Evolutionary conservation across 2,113 vertebrate species (phyloP).

Genomic region (Syngnathus typhle): DNA sequence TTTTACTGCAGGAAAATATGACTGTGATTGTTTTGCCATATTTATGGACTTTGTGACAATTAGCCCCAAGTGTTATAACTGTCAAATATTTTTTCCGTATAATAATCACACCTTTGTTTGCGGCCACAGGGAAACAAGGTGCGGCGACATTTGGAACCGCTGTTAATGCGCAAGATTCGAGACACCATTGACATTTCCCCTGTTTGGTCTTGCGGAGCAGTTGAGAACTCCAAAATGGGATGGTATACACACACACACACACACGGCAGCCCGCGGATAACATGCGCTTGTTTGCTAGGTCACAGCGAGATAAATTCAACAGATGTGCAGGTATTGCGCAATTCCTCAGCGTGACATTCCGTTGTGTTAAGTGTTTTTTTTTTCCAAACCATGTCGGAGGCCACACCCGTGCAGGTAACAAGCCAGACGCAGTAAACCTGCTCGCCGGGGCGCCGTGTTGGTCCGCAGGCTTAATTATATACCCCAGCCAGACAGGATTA

Average conservation of each 20-base stretch:
- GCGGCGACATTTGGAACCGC: too few species aligned
- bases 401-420: conserved; percentile 60
- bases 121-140: too few species aligned
- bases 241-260: too few species aligned
- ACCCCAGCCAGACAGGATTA: conserved; percentile 44
- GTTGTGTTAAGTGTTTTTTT: conserved; percentile 3
- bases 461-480: conserved; percentile 49
- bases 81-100: too few species aligned
- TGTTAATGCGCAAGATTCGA: too few species aligned
- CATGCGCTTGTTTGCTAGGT: conserved; percentile 48
- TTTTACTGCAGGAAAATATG: neutral
- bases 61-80: neutral
- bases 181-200: too few species aligned
- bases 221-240: too few species aligned
- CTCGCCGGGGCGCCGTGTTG: conserved; percentile 24
- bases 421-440: conserved; percentile 54
- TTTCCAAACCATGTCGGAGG: neutral
- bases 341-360: conserved; percentile 61
- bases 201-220: too few species aligned
- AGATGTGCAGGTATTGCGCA: conserved; percentile 74
- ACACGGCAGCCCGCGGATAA: conserved; percentile 30
- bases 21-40: neutral
- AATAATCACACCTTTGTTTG: too few species aligned
- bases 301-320: conserved; percentile 59
- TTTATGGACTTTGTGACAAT: neutral